These are phyloP conservation scores for Montipora cactus DNA, from an alignment of 64 coral and sea anemone species.

Conservation along the genomic window DNA sequence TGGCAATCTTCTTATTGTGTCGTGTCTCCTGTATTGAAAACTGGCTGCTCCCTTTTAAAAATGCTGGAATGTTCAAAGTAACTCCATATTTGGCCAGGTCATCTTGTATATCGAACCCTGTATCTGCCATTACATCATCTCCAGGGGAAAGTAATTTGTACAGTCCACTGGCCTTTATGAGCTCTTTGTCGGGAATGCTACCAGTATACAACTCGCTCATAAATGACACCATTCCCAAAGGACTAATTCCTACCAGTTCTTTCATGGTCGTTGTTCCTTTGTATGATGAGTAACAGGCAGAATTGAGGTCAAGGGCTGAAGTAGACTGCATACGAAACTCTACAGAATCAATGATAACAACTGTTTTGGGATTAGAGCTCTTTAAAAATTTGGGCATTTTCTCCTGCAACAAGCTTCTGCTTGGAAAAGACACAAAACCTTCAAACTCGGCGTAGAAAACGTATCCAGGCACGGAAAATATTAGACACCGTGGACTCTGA, in stretches of 20 bases:
- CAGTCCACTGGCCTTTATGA: slow-evolving; percentile 51
- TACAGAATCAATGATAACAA: slow-evolving; percentile 58
- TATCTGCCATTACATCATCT: slow-evolving; percentile 32
- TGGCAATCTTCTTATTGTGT: slow-evolving; percentile 67
- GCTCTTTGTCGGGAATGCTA: slow-evolving; percentile 61
- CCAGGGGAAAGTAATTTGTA: slow-evolving; percentile 4
- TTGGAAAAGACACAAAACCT: slow-evolving; percentile 19
- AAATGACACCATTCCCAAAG: slow-evolving; percentile 51
- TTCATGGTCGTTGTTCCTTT: slow-evolving; percentile 69
- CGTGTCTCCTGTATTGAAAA: slow-evolving; percentile 30
- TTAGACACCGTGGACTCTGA: slow-evolving; percentile 22
- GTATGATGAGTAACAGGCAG: slow-evolving; percentile 57
- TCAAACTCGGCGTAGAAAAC: slow-evolving; percentile 63
- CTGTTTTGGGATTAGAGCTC: slow-evolving; percentile 60
- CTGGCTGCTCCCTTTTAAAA: slow-evolving; percentile 58
- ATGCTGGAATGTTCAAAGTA: slow-evolving; percentile 44
- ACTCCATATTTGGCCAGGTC: slow-evolving; percentile 33
- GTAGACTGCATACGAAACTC: slow-evolving; percentile 43
- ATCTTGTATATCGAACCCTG: slow-evolving; percentile 60
- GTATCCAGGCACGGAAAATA: slow-evolving; percentile 42
- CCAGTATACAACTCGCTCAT: slow-evolving; percentile 52
- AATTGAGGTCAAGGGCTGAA: slow-evolving; percentile 42
- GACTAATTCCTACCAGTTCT: slow-evolving; percentile 50
- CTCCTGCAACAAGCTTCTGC: slow-evolving; percentile 16
- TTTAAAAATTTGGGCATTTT: slow-evolving; percentile 68